These are phyloP conservation scores for Penaeus monodon DNA, from an alignment of 2,888 invertebrate genomes.

Conservation along the genomic window DNA sequence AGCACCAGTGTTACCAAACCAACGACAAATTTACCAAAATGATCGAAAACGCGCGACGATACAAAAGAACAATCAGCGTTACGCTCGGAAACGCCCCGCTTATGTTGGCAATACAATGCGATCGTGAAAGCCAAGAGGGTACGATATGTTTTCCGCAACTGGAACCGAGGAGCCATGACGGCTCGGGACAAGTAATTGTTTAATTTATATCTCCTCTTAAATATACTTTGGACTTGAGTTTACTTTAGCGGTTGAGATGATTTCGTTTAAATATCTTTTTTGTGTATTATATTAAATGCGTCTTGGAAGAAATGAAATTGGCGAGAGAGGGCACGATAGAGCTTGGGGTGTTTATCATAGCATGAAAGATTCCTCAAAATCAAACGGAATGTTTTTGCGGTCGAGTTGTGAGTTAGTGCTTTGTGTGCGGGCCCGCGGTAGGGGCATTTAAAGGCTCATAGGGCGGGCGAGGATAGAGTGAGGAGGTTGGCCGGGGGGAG, in stretches of 20 bases:
- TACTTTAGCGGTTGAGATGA: too few species aligned
- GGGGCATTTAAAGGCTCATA: slow-evolving; percentile 34
- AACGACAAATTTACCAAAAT: slow-evolving; percentile 51
- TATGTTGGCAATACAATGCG: slow-evolving; percentile 51
- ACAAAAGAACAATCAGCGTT: slow-evolving; percentile 48
- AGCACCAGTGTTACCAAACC: slow-evolving; percentile 30
- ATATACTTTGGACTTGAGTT: not conserved
- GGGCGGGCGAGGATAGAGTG: not conserved
- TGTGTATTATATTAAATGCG: not conserved
- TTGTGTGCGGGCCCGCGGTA: slow-evolving; percentile 38
- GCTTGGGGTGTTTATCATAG: not conserved
- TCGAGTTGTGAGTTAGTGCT: slow-evolving; percentile 26
- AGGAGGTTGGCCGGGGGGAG: not conserved
- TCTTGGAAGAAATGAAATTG: not conserved
- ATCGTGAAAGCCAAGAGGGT: slow-evolving; percentile 48
- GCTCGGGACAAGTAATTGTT: slow-evolving; percentile 36
- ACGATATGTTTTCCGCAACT: slow-evolving; percentile 37
- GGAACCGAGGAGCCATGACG: slow-evolving; percentile 12
- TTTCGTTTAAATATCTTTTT: not conserved
- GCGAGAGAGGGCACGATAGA: not conserved
- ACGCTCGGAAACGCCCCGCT: slow-evolving; percentile 55
- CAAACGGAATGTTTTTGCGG: slow-evolving; percentile 12
- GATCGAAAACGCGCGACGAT: slow-evolving; percentile 48
- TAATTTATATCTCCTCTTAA: slow-evolving; percentile 37
- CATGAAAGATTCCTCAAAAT: slow-evolving; percentile 25